Conservation (phyloP, 2,888 invertebrate genomes). For the Gonocerus acuteangulatus region DNA sequence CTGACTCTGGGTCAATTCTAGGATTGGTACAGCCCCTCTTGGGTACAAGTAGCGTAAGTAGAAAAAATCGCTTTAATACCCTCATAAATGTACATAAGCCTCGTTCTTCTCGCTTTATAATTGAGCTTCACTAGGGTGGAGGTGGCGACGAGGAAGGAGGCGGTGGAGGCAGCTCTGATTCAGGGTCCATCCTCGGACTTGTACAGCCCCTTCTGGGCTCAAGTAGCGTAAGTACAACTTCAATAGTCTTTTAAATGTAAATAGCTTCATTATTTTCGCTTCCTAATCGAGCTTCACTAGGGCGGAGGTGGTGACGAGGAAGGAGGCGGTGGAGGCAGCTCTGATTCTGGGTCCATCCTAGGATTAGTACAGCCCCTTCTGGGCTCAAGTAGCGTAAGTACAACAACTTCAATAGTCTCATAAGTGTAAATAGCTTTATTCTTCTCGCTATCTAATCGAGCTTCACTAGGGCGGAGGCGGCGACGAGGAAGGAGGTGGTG, state of each 20-base stretch:
- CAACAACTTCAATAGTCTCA: background rate
- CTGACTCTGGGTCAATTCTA: conserved; percentile 35
- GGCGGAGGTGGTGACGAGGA: conserved; percentile 25
- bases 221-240: conserved; percentile 33
- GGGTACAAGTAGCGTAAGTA: conserved; percentile 31
- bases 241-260: background rate
- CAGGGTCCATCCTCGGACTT: conserved; percentile 36
- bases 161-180: conserved; percentile 35
- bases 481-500: conserved; percentile 23
- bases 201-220: conserved; percentile 36
- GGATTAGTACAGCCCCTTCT: conserved; percentile 32
- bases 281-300: background rate
- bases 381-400: conserved; percentile 3
- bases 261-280: background rate
- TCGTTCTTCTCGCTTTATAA: background rate
- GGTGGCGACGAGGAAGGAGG: conserved; percentile 26
- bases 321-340: conserved; percentile 28
- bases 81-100: background rate
- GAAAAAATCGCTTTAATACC: too few relatives aligned
- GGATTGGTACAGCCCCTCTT: conserved; percentile 35
- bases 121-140: conserved; percentile 5
- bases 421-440: background rate
- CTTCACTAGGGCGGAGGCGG: conserved; percentile 21
- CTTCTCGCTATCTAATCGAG: background rate
- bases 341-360: conserved; percentile 35